These are phyloP conservation scores for Zaprionus camerounensis DNA, from an alignment of 1,140 invertebrate genomes.

Conservation along the genomic window DNA sequence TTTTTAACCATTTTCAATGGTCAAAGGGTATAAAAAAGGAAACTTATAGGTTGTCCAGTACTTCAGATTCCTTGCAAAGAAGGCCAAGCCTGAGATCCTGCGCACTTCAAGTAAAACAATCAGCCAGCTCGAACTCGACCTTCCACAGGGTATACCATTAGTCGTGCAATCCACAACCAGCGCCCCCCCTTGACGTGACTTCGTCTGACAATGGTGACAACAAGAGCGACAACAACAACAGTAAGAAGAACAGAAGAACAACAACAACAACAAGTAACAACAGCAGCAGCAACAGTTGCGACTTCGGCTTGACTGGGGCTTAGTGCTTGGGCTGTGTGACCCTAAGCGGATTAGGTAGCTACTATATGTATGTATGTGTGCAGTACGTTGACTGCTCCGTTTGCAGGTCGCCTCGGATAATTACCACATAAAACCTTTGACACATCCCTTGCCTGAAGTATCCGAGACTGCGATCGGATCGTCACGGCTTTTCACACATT, in stretches of 20 bases:
- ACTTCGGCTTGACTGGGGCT: constrained; percentile 7
- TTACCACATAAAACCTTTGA: constrained; percentile 57
- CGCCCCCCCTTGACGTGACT: background rate
- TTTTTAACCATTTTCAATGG: too few species aligned
- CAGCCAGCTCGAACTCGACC: too few species aligned
- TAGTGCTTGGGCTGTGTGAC: constrained; percentile 11
- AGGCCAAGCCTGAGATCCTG: too few species aligned
- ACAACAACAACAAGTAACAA: constrained; percentile 6
- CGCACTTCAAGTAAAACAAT: too few species aligned
- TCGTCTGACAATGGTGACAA: constrained; percentile 28
- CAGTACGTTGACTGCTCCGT: background rate
- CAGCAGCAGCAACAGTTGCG: constrained; percentile 25
- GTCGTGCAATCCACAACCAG: background rate
- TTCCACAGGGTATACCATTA: background rate
- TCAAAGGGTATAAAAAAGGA: too few species aligned
- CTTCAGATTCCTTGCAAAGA: too few species aligned
- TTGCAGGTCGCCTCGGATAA: constrained; percentile 25
- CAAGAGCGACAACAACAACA: constrained; percentile 21
- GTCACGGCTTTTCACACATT: constrained; percentile 42
- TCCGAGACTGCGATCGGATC: constrained; percentile 20
- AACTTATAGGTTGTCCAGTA: too few species aligned
- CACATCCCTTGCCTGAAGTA: constrained; percentile 19
- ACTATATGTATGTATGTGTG: background rate
- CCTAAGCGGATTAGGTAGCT: constrained; percentile 36
- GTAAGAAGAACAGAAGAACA: constrained; percentile 11